Percentiles rank a stretch among this genome's conserved stretches.
Evolutionary conservation across 2,113 vertebrate genomes (phyloP).

Genomic region (Salvelinus namaycush): DNA sequence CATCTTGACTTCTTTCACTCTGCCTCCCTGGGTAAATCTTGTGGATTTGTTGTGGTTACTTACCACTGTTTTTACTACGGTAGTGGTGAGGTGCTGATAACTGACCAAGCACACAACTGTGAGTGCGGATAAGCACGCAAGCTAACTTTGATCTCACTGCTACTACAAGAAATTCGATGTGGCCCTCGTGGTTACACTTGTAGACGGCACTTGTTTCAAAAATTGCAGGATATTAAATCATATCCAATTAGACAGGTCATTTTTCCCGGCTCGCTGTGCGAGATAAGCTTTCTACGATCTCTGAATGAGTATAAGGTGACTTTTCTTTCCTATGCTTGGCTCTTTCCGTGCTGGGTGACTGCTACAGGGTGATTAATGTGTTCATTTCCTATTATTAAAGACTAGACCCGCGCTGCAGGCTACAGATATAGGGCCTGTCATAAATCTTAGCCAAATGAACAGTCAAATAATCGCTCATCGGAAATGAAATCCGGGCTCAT

Average conservation of each 20-base stretch:
- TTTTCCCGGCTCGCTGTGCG: constrained; percentile 35
- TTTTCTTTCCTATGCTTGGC: constrained; percentile 64
- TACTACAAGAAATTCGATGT: not conserved
- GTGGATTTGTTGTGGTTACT: not conserved
- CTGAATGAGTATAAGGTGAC: constrained; percentile 43
- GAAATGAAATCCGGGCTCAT: constrained; percentile 99
- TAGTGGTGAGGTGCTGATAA: not conserved
- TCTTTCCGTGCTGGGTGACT: constrained; percentile 85
- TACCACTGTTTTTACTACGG: not conserved
- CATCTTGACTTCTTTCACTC: no score
- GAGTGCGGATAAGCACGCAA: not conserved
- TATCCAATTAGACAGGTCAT: constrained; percentile 49
- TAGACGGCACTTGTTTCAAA: constrained; percentile 24
- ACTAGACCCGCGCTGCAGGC: constrained; percentile 94
- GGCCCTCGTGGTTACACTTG: not conserved
- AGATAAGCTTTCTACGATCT: constrained; percentile 58
- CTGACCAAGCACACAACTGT: not conserved
- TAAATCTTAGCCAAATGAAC: constrained; percentile 98
- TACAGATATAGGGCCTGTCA: constrained; percentile 92
- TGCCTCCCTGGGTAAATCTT: constrained; percentile 3
- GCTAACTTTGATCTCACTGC: not conserved
- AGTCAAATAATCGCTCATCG: constrained; percentile 98
- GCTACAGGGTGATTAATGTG: constrained; percentile 97
- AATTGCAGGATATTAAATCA: constrained; percentile 47
- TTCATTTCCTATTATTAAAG: constrained; percentile 99